These are phyloP conservation scores for Anticlea derivata DNA, from an alignment of 2,888 invertebrate species.

Conservation along the genomic window DNA sequence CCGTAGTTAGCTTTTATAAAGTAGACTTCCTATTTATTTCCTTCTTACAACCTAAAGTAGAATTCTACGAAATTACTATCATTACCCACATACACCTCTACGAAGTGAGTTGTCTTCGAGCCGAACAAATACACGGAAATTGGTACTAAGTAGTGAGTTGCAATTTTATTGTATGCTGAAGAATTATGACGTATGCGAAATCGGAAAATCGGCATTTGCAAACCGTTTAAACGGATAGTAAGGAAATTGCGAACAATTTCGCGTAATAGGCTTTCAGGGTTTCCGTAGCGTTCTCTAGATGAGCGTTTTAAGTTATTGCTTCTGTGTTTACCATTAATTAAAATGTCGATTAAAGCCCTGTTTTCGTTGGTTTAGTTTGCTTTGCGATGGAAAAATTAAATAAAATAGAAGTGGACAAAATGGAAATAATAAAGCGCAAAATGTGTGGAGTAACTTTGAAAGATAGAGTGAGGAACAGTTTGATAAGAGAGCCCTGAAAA, in stretches of 20 bases:
- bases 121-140: constrained; percentile 64
- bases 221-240: constrained; percentile 76
- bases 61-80: constrained; percentile 28
- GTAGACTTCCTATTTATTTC: neutral
- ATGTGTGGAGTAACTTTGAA: no score
- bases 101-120: constrained; percentile 38
- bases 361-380: neutral
- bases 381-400: no score
- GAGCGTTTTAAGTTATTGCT: constrained; percentile 12
- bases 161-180: constrained; percentile 80
- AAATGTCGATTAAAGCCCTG: neutral
- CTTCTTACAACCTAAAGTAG: constrained; percentile 9
- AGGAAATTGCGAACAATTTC: constrained; percentile 80
- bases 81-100: constrained; percentile 33
- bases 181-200: constrained; percentile 82
- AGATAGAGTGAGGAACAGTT: no score
- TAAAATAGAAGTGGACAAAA: no score
- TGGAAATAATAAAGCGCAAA: no score
- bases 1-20: neutral
- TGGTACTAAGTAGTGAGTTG: constrained; percentile 69
- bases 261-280: constrained; percentile 69
- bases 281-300: constrained; percentile 20
- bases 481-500: no score
- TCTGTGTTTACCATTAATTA: neutral
- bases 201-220: constrained; percentile 79